phyloP scores from a whole-genome alignment of 64 coral and sea anemone genomes.

The Platygyra sinensis region DNA sequence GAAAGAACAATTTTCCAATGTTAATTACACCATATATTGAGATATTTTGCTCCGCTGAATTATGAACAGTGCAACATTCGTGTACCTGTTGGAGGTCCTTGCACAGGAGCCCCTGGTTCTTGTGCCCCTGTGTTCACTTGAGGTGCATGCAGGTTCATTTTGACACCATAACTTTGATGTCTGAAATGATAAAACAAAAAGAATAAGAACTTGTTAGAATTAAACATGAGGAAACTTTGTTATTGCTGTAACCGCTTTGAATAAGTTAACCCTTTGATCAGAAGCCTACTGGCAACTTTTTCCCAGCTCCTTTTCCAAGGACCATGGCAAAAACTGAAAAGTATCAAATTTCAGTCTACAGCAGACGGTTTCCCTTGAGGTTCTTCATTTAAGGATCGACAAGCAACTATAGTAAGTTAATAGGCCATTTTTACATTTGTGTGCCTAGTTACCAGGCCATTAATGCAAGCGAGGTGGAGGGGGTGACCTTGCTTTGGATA shows the following conservation, averaged over 20 bases:
- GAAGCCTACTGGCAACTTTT: slow-evolving; percentile 13
- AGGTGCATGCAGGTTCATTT: slow-evolving; percentile 10
- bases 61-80: neutral
- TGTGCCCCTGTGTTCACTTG: neutral
- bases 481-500: no score
- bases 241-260: no score
- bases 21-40: no score
- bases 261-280: neutral
- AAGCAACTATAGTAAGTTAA: no score
- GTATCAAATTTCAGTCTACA: neutral
- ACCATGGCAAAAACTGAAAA: slow-evolving; percentile 40
- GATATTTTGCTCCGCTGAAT: no score
- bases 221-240: no score
- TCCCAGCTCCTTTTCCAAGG: slow-evolving; percentile 8
- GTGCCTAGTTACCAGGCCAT: no score
- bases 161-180: slow-evolving; percentile 41
- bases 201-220: neutral
- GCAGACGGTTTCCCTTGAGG: no score
- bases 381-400: no score
- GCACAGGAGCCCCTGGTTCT: neutral
- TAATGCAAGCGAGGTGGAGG: no score
- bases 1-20: no score
- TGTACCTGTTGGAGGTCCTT: slow-evolving; percentile 29
- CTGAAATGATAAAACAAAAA: neutral
- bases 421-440: no score